Evolutionary conservation across 2,797 vertebrate species (phyloP).

Genomic region (Masticophis lateralis): DNA sequence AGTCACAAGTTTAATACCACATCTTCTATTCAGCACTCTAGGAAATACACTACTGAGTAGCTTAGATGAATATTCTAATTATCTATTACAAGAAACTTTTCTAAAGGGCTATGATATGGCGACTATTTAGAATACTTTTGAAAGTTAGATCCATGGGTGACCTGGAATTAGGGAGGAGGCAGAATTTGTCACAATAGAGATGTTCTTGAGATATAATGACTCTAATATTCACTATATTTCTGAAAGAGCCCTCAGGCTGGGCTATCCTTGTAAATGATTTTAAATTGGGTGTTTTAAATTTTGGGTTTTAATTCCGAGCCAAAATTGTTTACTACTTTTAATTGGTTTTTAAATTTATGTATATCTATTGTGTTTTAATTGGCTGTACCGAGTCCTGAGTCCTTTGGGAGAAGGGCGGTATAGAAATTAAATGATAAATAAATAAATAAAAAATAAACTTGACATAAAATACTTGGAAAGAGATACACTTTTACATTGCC

Average conservation of each 20-base stretch:
- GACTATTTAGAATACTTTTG: not conserved
- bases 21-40: not conserved
- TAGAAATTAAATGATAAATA: no score
- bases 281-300: no score
- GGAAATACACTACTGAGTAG: not conserved
- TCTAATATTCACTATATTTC: no score
- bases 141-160: not conserved
- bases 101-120: not conserved
- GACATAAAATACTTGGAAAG: not conserved
- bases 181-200: not conserved
- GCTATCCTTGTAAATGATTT: no score
- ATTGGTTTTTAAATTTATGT: no score
- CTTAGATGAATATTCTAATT: not conserved
- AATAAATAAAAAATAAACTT: not conserved
- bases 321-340: no score
- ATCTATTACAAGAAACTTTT: not conserved
- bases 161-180: not conserved
- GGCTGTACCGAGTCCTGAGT: no score
- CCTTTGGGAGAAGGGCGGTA: no score
- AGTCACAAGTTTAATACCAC: not conserved
- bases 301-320: no score
- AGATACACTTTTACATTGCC: not conserved
- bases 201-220: not conserved
- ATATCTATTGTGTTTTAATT: no score
- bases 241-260: not conserved